Evolutionary conservation across 2,888 invertebrate genomes (phyloP).

Genomic region (Drosophila meridiana): DNA sequence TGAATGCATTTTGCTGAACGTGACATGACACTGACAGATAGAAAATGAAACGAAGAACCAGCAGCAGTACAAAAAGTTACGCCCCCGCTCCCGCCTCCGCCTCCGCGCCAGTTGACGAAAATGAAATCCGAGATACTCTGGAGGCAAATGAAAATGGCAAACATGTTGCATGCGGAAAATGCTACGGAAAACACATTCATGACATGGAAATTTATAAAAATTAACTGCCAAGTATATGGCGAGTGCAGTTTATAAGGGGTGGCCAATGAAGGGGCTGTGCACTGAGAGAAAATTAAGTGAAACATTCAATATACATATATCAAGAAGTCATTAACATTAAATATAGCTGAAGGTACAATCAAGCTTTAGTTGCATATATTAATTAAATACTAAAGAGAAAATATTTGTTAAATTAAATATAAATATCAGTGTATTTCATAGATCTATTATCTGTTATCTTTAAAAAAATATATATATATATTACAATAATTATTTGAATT

Average conservation of each 20-base stretch:
- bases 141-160: constrained; percentile 68
- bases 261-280: constrained; percentile 9
- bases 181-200: constrained; percentile 49
- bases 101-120: constrained; percentile 11
- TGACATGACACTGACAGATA: constrained; percentile 82
- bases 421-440: too few species aligned
- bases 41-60: constrained; percentile 55
- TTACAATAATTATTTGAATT: too few species aligned
- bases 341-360: background rate
- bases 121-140: constrained; percentile 49
- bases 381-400: too few species aligned
- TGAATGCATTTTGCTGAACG: constrained; percentile 75
- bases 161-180: constrained; percentile 65
- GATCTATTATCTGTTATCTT: too few species aligned
- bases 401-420: too few species aligned
- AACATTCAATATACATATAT: background rate
- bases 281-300: constrained; percentile 26
- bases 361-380: too few species aligned
- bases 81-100: background rate
- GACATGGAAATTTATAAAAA: constrained; percentile 77
- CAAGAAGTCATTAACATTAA: background rate
- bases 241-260: background rate
- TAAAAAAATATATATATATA: too few species aligned
- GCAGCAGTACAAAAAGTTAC: constrained; percentile 22
- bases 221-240: constrained; percentile 66